A percentile compares a stretch with the other conserved stretches of the same genome.
Evolutionary conservation across 30 jellyfish, hydroid and myxozoan genomes (phyloP).

Genomic region (Mastigias papua): DNA sequence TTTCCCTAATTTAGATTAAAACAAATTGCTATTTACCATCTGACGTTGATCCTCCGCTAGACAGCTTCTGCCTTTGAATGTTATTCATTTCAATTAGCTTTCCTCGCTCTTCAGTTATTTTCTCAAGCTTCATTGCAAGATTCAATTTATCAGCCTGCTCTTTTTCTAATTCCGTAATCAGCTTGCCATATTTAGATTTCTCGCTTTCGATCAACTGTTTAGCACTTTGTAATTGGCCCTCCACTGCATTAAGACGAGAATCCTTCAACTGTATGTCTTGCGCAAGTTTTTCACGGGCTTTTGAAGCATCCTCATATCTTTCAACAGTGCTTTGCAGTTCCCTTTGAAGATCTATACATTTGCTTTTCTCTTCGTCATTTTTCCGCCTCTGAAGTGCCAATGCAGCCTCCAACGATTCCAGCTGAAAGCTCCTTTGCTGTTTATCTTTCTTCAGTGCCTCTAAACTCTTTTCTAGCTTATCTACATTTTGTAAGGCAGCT

Average conservation of each 20-base stretch:
- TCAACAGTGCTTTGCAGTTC: conserved; percentile 77
- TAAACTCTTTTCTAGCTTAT: conserved; percentile 69
- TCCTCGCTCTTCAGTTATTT: conserved; percentile 45
- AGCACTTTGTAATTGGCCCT: conserved; percentile 73
- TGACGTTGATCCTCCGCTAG: conserved; percentile 61
- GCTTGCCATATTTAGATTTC: conserved; percentile 24
- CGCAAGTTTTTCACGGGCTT: conserved; percentile 65
- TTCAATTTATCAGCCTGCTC: conserved; percentile 53
- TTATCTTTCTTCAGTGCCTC: conserved; percentile 82
- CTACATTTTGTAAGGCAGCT: conserved; percentile 79
- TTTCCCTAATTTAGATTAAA: background rate
- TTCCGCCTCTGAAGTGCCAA: conserved; percentile 80
- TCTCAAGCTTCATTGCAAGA: conserved; percentile 31
- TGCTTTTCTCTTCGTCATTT: conserved; percentile 79
- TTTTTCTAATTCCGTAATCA: conserved; percentile 44
- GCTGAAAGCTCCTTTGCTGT: conserved; percentile 76
- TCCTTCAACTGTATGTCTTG: conserved; percentile 89
- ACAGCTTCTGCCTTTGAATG: conserved; percentile 64
- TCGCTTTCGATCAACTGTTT: conserved; percentile 66
- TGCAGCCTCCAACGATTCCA: conserved; percentile 86
- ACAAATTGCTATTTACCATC: conserved; percentile 45
- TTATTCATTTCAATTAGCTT: conserved; percentile 63
- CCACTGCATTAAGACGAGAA: conserved; percentile 71
- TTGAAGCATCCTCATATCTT: conserved; percentile 38
- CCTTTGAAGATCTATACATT: conserved; percentile 39